Conservation (phyloP, 2,888 invertebrate species). For the Mythimna albipuncta region DNA sequence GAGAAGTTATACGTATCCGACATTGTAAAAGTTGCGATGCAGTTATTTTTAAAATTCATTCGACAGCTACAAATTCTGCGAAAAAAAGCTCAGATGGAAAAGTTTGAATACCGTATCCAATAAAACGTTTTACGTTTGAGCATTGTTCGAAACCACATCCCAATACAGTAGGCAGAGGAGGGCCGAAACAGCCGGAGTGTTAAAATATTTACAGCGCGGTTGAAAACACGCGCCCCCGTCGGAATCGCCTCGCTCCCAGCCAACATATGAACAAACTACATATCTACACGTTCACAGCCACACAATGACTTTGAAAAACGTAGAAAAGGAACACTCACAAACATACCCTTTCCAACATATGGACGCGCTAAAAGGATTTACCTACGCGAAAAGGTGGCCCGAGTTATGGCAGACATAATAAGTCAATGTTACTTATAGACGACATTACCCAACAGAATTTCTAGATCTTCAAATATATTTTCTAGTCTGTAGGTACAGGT, state of each 20-base stretch:
- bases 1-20: conserved; percentile 4
- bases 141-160: conserved; percentile 69
- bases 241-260: conserved; percentile 68
- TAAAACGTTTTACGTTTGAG: conserved; percentile 52
- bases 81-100: conserved; percentile 28
- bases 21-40: conserved; percentile 2
- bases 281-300: conserved; percentile 50
- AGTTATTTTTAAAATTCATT: conserved; percentile 26
- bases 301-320: conserved; percentile 62
- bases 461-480: conserved; percentile 43
- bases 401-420: conserved; percentile 27
- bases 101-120: conserved; percentile 52
- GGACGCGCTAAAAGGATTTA: conserved; percentile 49
- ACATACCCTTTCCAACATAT: conserved; percentile 38
- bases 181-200: conserved; percentile 74
- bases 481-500: conserved; percentile 34
- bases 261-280: conserved; percentile 64
- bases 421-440: conserved; percentile 34
- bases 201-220: conserved; percentile 86
- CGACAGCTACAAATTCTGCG: conserved; percentile 1
- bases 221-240: conserved; percentile 74
- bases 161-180: conserved; percentile 71
- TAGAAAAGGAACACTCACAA: conserved; percentile 52
- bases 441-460: conserved; percentile 37
- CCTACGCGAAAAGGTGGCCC: conserved; percentile 24